These are phyloP conservation scores for Coracias cyanogaster DNA, from an alignment of 2,797 vertebrate genomes.

Conservation along the genomic window DNA sequence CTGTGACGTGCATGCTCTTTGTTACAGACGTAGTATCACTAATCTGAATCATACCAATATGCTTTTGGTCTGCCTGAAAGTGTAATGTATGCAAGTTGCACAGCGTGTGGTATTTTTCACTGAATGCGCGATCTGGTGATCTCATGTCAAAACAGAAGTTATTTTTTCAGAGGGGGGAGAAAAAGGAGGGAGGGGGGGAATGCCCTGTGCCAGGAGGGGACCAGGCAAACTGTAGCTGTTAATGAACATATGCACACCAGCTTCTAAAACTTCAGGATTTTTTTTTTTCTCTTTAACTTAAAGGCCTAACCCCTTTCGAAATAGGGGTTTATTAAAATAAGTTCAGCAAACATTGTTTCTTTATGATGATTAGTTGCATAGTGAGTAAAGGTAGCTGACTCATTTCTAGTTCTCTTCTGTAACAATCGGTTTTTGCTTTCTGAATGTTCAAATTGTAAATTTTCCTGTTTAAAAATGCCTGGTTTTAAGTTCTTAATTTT, in stretches of 20 bases:
- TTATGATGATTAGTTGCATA: background rate
- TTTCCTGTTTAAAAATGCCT: background rate
- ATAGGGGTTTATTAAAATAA: background rate
- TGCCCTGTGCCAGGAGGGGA: background rate
- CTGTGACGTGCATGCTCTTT: background rate
- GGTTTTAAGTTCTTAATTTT: background rate
- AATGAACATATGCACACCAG: background rate
- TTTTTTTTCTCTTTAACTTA: background rate
- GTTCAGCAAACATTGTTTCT: background rate
- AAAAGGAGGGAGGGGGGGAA: background rate
- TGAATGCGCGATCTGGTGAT: background rate
- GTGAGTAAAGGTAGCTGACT: conserved; percentile 13
- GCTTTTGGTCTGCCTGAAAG: background rate
- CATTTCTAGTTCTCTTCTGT: background rate
- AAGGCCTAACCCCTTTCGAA: background rate
- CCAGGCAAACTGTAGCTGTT: background rate
- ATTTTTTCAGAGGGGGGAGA: background rate
- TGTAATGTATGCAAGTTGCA: background rate
- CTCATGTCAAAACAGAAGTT: background rate
- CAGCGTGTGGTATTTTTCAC: background rate
- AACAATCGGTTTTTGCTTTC: background rate
- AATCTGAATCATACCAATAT: conserved; percentile 38
- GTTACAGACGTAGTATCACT: background rate
- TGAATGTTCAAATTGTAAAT: background rate
- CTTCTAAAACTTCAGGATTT: background rate